phyloP scores from a whole-genome alignment of 1,140 invertebrate species.

The Odontomachus brunneus region DNA sequence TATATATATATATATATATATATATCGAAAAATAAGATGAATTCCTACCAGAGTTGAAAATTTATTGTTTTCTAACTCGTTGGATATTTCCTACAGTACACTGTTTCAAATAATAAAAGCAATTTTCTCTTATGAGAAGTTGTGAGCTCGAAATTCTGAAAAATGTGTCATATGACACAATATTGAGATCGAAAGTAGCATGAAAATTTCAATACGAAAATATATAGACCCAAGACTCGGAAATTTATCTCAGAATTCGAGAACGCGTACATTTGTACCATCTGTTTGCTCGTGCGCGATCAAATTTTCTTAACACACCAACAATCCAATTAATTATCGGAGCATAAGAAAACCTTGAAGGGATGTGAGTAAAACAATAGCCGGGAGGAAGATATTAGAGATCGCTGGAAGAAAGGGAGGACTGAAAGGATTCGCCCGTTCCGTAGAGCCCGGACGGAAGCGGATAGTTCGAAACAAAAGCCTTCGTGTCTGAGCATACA shows the following conservation, averaged over 20 bases:
- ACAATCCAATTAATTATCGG: not conserved
- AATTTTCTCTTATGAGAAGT: too few relatives aligned
- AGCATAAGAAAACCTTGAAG: not conserved
- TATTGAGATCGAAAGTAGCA: too few relatives aligned
- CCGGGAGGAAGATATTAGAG: not conserved
- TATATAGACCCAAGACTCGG: not conserved
- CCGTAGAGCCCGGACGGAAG: not conserved
- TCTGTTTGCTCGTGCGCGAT: not conserved
- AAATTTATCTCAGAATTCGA: not conserved
- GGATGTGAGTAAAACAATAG: not conserved
- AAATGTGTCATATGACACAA: too few relatives aligned
- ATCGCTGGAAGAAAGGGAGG: not conserved
- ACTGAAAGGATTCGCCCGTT: conserved; percentile 10
- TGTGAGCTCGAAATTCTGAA: too few relatives aligned
- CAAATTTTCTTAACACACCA: not conserved
- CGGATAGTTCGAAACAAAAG: conserved; percentile 1
- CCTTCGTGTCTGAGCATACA: not conserved
- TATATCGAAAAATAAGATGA: too few relatives aligned
- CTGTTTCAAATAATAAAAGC: too few relatives aligned
- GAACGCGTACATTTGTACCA: not conserved
- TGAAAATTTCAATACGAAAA: too few relatives aligned
- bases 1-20: too few relatives aligned
- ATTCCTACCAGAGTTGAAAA: too few relatives aligned
- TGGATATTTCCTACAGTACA: too few relatives aligned
- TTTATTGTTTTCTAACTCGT: too few relatives aligned